These are phyloP conservation scores for Rhinella marina DNA, from an alignment of 2,797 vertebrate genomes.

Conservation along the genomic window DNA sequence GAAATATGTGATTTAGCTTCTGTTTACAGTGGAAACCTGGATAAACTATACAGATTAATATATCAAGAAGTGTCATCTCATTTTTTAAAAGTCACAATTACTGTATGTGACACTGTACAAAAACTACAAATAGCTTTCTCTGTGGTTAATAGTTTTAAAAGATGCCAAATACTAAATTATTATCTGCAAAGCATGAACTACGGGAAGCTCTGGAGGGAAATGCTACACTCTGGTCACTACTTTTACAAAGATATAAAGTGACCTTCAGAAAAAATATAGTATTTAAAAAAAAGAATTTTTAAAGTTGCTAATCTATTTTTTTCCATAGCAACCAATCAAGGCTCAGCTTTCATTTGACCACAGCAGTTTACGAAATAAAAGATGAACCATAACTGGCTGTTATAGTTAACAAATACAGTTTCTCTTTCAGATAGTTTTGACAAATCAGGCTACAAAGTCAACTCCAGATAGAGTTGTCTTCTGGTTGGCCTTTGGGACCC, in stretches of 20 bases:
- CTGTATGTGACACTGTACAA: not conserved
- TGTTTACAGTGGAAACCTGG: not conserved
- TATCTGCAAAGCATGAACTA: conserved; percentile 2
- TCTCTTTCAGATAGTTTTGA: too few species aligned
- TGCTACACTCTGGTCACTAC: not conserved
- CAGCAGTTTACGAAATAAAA: too few species aligned
- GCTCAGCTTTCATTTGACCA: too few species aligned
- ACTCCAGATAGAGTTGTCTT: too few species aligned
- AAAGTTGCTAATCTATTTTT: not conserved
- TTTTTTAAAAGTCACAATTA: not conserved
- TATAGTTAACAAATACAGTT: too few species aligned
- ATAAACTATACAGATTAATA: conserved; percentile 16
- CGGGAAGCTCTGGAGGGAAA: not conserved
- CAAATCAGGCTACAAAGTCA: too few species aligned
- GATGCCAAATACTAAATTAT: not conserved
- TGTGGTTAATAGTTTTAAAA: conserved; percentile 19
- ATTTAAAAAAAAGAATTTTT: not conserved
- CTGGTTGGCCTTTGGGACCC: too few species aligned
- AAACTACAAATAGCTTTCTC: not conserved
- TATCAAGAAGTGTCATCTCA: conserved; percentile 10
- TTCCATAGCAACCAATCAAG: too few species aligned
- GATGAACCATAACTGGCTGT: too few species aligned
- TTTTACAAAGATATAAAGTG: not conserved
- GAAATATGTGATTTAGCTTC: not conserved
- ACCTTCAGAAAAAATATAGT: not conserved